phyloP scores from a whole-genome alignment of 1,140 invertebrate genomes.

The Ceratina japonica region DNA sequence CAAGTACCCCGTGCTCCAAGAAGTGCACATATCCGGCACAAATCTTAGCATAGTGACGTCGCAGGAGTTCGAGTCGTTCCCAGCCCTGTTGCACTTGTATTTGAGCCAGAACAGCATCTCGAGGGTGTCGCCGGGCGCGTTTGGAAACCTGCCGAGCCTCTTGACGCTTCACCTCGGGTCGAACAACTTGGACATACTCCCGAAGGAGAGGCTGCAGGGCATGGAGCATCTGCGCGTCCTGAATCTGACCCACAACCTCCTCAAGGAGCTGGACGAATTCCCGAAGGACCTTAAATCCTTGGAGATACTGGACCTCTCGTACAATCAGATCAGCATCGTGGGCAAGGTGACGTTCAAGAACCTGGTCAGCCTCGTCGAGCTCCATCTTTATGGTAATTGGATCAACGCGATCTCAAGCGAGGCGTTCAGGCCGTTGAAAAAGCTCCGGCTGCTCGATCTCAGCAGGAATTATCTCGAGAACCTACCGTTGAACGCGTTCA shows the following conservation, averaged over 20 bases:
- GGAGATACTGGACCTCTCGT: constrained; percentile 90
- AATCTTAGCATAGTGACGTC: constrained; percentile 92
- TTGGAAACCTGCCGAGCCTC: constrained; percentile 87
- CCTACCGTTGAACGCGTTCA: constrained; percentile 87
- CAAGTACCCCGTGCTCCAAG: constrained; percentile 86
- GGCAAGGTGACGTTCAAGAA: constrained; percentile 88
- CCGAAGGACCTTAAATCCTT: constrained; percentile 87
- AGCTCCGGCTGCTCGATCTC: constrained; percentile 89
- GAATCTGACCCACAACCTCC: constrained; percentile 90
- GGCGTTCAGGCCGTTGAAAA: constrained; percentile 89
- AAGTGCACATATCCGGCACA: constrained; percentile 89
- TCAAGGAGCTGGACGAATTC: constrained; percentile 92
- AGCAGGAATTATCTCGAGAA: constrained; percentile 91
- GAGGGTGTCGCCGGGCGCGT: constrained; percentile 91
- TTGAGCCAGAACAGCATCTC: constrained; percentile 88
- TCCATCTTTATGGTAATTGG: constrained; percentile 91
- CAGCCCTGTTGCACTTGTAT: constrained; percentile 87
- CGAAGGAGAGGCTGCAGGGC: constrained; percentile 91
- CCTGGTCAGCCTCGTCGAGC: constrained; percentile 86
- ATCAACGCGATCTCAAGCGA: constrained; percentile 88
- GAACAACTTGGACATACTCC: constrained; percentile 91
- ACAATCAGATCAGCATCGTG: constrained; percentile 89
- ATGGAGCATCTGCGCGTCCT: constrained; percentile 85
- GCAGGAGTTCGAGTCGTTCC: constrained; percentile 93
- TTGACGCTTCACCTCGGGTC: constrained; percentile 90